These are phyloP conservation scores for Anodontia alba DNA, from an alignment of 2,888 invertebrate genomes.

Conservation along the genomic window DNA sequence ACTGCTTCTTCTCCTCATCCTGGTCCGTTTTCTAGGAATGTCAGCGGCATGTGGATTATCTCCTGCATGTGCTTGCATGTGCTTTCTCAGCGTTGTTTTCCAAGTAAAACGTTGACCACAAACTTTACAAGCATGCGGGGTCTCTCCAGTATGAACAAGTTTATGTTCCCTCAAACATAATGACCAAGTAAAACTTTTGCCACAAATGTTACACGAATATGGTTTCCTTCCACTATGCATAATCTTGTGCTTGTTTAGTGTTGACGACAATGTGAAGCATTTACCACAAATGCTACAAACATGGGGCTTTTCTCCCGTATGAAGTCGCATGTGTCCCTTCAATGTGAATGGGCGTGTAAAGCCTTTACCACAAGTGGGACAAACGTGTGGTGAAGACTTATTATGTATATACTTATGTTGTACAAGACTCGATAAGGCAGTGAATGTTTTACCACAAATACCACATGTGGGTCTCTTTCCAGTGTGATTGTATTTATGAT, in stretches of 20 bases:
- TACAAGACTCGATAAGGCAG: background rate
- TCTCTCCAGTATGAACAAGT: background rate
- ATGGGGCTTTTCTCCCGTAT: background rate
- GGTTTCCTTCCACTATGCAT: background rate
- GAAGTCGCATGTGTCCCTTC: background rate
- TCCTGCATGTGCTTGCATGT: too few relatives aligned
- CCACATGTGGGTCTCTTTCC: background rate
- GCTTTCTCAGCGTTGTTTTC: too few relatives aligned
- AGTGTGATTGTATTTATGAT: background rate
- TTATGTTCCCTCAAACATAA: background rate
- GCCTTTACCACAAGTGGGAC: background rate
- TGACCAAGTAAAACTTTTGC: background rate
- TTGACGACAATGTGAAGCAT: background rate
- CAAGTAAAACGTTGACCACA: background rate
- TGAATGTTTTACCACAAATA: background rate
- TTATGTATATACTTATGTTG: background rate
- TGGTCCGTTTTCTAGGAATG: too few relatives aligned
- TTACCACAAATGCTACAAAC: background rate
- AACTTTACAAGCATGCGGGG: background rate
- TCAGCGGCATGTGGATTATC: too few relatives aligned
- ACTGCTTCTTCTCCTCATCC: too few relatives aligned
- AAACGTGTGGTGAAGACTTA: background rate
- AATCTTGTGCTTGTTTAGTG: background rate
- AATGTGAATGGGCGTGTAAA: background rate
- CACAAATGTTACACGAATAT: background rate